Evolutionary conservation across 2,888 invertebrate species (phyloP), one percentile per base, ranked within the genome.

Genomic region (Spicauda simplicius): DNA sequence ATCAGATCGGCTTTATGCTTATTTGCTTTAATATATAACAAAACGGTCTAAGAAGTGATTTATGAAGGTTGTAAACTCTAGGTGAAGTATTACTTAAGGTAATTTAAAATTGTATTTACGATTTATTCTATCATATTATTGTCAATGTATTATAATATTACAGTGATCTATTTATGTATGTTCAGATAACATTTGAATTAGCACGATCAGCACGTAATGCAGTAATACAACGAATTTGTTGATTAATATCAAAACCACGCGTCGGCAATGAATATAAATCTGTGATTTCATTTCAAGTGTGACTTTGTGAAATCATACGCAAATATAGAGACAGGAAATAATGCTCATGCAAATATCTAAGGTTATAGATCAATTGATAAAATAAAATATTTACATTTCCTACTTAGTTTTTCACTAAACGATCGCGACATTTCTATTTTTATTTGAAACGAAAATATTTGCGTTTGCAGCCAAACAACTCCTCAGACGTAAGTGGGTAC

Each of bases 201-300:
- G 62, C 62, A 63, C 55, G 62, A 55, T n/a, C n/a, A 54, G 53
- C 30, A 48, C 16, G 57, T 56, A 37, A 33, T 33, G 16, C 18
- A 54, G 61, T 33, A 61, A 53, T 63, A 63, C 33, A 55, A 63
- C 30, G 55, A 56, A 30, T 56, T 63, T 25, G 63, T 63, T 45
- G 63, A 63, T 63, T n/a, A 25, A 56, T 63, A 56, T 56, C 56
- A 30, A 63, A 45, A 56, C 48, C 30, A 30, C n/a, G n/a, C 63
- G 63, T 63, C 48, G 55, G 7, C 12, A 48, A 48, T 55, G 45
- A 63, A 63, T 50, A 64, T 57, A 64, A 50, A 5, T 8, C 12
- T 48, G 55, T 25, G 25, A 63, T 56, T 63, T 56, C 55, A 63
- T 61, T 41, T 61, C 18, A 30, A 33, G 45, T 45, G 45, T n/a